These are phyloP conservation scores for Desoria tigrina DNA, from an alignment of 2,888 invertebrate genomes.

Conservation along the genomic window DNA sequence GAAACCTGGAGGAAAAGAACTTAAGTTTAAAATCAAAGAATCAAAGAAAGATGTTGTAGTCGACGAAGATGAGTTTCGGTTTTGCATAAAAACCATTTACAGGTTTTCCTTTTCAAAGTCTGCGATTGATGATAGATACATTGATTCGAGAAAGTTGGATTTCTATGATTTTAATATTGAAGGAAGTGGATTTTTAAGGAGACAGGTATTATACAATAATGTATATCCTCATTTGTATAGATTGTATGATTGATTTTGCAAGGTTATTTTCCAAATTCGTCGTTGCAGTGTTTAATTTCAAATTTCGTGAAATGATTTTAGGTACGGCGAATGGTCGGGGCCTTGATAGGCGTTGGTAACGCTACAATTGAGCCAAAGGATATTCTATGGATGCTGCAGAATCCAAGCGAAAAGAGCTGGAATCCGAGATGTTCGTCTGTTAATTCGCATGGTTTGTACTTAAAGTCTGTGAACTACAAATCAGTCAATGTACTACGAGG, in stretches of 20 bases:
- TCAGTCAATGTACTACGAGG: constrained; percentile 38
- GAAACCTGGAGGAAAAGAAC: constrained; percentile 20
- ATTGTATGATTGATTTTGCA: background rate
- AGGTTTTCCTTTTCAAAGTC: constrained; percentile 30
- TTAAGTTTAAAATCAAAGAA: background rate
- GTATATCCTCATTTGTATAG: too few species aligned
- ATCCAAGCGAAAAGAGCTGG: constrained; percentile 44
- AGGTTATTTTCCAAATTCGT: background rate
- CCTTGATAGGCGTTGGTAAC: constrained; percentile 37
- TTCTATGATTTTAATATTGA: constrained; percentile 48
- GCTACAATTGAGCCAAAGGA: constrained; percentile 27
- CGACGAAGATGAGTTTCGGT: constrained; percentile 15
- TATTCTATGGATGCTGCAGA: constrained; percentile 42
- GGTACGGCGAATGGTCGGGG: constrained; percentile 50
- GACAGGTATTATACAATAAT: constrained; percentile 41
- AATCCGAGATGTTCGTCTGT: constrained; percentile 9
- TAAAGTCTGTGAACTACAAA: constrained; percentile 45
- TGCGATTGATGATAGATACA: constrained; percentile 15
- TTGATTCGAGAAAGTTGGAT: constrained; percentile 25
- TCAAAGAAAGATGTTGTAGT: background rate
- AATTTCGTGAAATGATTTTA: constrained; percentile 3
- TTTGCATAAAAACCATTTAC: constrained; percentile 33
- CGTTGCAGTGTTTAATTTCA: background rate
- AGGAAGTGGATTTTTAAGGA: constrained; percentile 49
- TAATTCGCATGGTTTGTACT: constrained; percentile 41